Percentiles rank a stretch among this genome's conserved stretches.
Conservation (phyloP, 2,113 vertebrate species). For the Oceanodroma tethys region DNA sequence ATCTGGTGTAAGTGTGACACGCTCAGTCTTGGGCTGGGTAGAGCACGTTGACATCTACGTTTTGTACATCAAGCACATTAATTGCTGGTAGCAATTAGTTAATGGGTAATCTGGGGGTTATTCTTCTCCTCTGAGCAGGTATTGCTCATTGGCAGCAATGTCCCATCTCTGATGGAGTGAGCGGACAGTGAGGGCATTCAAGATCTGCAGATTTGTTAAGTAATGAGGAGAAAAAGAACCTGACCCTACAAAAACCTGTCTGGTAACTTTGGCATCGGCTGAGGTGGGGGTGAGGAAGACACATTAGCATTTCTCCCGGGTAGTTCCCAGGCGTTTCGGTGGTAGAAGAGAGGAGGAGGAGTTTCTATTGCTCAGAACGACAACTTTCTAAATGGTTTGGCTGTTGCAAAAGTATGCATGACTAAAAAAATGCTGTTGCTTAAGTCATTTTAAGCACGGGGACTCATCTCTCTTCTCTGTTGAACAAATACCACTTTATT, state of each 20-base stretch:
- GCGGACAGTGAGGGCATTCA: accelerated
- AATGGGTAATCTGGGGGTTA: neutral
- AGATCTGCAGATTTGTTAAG: neutral
- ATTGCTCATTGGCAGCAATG: neutral
- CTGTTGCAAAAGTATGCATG: neutral
- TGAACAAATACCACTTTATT: neutral
- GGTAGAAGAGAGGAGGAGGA: neutral
- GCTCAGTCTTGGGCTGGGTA: neutral
- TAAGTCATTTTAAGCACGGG: neutral
- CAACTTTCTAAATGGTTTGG: neutral
- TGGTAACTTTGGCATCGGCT: neutral
- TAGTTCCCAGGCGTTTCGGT: neutral
- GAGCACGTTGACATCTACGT: neutral
- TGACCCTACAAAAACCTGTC: too few species aligned
- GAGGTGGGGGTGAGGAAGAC: neutral
- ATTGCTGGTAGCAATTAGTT: neutral
- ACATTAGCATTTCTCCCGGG: neutral
- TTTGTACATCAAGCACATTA: neutral
- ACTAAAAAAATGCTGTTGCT: neutral
- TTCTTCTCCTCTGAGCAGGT: neutral
- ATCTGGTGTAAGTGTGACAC: neutral
- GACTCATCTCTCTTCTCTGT: neutral
- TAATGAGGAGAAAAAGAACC: neutral
- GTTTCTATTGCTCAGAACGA: neutral
- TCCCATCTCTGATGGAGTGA: neutral